phyloP scores from a whole-genome alignment of 2,888 invertebrate genomes.

The Cataglyphis cursor region DNA sequence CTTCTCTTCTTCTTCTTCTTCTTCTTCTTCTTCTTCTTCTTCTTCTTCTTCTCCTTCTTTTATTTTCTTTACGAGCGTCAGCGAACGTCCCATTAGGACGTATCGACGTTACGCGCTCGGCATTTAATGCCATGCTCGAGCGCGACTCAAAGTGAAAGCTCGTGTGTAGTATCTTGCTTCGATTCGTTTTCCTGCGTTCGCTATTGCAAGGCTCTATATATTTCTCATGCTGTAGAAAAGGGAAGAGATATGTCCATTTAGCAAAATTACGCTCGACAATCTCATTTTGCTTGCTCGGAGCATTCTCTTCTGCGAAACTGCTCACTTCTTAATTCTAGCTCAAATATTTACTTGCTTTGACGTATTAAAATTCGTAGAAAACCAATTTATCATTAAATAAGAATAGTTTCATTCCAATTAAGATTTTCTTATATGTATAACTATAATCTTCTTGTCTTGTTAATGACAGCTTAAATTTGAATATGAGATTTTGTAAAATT shows the following conservation, averaged over 20 bases:
- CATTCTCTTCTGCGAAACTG: neutral
- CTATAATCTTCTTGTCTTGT: neutral
- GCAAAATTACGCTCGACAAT: neutral
- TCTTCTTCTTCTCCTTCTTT: conserved; percentile 9
- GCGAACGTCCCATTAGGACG: conserved; percentile 47
- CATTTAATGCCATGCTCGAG: conserved; percentile 51
- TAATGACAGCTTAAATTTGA: neutral
- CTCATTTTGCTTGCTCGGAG: neutral
- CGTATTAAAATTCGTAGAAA: neutral
- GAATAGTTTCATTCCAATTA: neutral
- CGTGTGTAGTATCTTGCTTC: conserved; percentile 32
- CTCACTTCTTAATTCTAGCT: neutral
- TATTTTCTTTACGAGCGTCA: conserved; percentile 24
- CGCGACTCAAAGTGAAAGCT: conserved; percentile 55
- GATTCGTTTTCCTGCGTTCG: conserved; percentile 40
- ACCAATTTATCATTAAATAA: neutral
- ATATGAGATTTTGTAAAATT: neutral
- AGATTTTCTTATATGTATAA: conserved; percentile 1
- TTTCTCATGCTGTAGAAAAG: neutral
- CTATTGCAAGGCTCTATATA: neutral
- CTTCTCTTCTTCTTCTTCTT: neutral
- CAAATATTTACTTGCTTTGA: neutral
- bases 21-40: conserved; percentile 18
- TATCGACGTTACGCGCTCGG: conserved; percentile 53
- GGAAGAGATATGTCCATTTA: neutral